Conservation (phyloP, 1,140 invertebrate species). For the Gonatopus flavifemur region DNA sequence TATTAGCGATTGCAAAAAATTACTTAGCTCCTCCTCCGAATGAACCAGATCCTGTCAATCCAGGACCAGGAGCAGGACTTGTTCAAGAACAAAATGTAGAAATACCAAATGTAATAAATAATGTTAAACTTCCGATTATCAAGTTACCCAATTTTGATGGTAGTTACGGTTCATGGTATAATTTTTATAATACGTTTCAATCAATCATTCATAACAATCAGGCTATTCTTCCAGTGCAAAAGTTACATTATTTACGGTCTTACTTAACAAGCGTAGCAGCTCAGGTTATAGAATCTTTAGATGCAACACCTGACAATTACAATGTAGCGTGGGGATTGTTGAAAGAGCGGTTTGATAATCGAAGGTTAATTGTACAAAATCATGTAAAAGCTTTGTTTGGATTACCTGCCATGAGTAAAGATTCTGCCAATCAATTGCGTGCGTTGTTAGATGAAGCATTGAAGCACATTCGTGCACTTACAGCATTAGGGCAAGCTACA, state of each 20-base stretch:
- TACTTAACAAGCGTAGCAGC: background rate
- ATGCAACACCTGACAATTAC: slow-evolving; percentile 25
- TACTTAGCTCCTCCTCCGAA: too few relatives aligned
- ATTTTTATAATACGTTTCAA: background rate
- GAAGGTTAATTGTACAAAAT: slow-evolving; percentile 23
- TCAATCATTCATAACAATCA: background rate
- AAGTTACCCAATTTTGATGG: background rate
- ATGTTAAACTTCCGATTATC: background rate
- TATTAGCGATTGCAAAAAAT: too few relatives aligned
- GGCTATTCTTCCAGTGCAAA: background rate
- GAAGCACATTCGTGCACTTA: slow-evolving; percentile 19
- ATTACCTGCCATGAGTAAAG: slow-evolving; percentile 4
- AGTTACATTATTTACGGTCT: slow-evolving; percentile 2
- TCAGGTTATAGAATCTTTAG: background rate
- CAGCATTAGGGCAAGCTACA: too few relatives aligned
- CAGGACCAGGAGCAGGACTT: too few relatives aligned
- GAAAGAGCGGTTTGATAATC: slow-evolving; percentile 27
- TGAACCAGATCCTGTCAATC: too few relatives aligned
- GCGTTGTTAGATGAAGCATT: slow-evolving; percentile 11
- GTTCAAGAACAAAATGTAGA: too few relatives aligned
- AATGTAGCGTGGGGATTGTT: slow-evolving; percentile 27
- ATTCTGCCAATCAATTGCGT: background rate
- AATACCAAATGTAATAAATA: too few relatives aligned
- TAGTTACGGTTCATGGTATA: background rate
- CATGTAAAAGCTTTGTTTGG: slow-evolving; percentile 29